These are phyloP conservation scores for Cydia pomonella DNA, from an alignment of 1,140 invertebrate genomes.

Conservation along the genomic window DNA sequence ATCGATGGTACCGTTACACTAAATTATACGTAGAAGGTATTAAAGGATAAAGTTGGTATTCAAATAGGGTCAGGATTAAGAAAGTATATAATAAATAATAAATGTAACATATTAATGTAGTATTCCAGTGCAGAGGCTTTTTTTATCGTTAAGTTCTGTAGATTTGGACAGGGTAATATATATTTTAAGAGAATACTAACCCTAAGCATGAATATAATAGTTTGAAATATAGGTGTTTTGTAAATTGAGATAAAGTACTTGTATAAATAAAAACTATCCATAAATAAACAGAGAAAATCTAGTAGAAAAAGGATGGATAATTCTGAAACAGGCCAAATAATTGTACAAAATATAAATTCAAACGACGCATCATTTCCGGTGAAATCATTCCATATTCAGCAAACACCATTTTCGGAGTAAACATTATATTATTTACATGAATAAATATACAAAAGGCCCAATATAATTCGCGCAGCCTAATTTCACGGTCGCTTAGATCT, in stretches of 20 bases:
- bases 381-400: slow-evolving; percentile 11
- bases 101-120: too few relatives aligned
- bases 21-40: not conserved
- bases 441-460: slow-evolving; percentile 17
- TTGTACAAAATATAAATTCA: not conserved
- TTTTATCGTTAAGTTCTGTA: not conserved
- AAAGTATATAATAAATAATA: not conserved
- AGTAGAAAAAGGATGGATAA: too few relatives aligned
- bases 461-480: slow-evolving; percentile 37
- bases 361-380: slow-evolving; percentile 9
- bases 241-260: too few relatives aligned
- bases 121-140: not conserved
- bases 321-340: not conserved
- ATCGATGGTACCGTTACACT: slow-evolving; percentile 13
- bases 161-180: too few relatives aligned
- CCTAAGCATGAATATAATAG: too few relatives aligned
- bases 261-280: too few relatives aligned
- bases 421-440: slow-evolving; percentile 13
- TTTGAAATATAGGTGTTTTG: too few relatives aligned
- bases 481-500: slow-evolving; percentile 52
- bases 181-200: too few relatives aligned
- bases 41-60: not conserved
- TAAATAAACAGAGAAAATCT: too few relatives aligned
- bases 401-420: not conserved
- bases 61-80: not conserved